phyloP scores from a whole-genome alignment of 2,888 invertebrate genomes.

The Apamea monoglypha region DNA sequence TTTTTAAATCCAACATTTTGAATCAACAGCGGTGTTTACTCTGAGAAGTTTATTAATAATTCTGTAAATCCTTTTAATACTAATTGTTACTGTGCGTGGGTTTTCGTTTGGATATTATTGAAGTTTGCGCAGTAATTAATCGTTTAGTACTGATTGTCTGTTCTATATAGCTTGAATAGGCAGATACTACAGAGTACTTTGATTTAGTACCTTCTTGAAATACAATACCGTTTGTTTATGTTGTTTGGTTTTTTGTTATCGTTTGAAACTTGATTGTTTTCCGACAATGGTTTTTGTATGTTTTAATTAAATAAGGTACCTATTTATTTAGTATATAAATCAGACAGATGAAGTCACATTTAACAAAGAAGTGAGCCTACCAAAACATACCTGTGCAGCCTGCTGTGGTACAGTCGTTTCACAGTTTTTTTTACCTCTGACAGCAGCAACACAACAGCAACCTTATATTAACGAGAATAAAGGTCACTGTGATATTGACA shows the following conservation, averaged over 20 bases:
- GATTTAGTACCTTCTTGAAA: slow-evolving; percentile 15
- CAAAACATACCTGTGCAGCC: background rate
- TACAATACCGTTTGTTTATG: slow-evolving; percentile 9
- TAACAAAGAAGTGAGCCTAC: background rate
- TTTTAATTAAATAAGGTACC: background rate
- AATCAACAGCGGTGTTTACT: slow-evolving; percentile 47
- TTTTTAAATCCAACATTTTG: slow-evolving; percentile 46
- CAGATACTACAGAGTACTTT: background rate
- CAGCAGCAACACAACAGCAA: too few species aligned
- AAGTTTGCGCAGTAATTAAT: slow-evolving; percentile 38
- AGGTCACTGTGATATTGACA: background rate
- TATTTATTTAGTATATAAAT: background rate
- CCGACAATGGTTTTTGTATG: background rate
- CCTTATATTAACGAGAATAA: background rate
- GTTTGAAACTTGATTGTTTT: background rate
- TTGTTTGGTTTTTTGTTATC: background rate
- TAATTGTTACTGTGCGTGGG: slow-evolving; percentile 18
- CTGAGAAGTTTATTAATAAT: slow-evolving; percentile 33
- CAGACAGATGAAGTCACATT: background rate
- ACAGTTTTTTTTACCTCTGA: background rate
- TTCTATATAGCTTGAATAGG: background rate
- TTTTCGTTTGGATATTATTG: slow-evolving; percentile 28
- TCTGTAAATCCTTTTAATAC: slow-evolving; percentile 36
- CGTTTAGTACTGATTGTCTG: slow-evolving; percentile 18
- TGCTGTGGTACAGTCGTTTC: background rate